phyloP scores from a whole-genome alignment of 2,113 vertebrate species.

The Sphaerodactylus townsendi region DNA sequence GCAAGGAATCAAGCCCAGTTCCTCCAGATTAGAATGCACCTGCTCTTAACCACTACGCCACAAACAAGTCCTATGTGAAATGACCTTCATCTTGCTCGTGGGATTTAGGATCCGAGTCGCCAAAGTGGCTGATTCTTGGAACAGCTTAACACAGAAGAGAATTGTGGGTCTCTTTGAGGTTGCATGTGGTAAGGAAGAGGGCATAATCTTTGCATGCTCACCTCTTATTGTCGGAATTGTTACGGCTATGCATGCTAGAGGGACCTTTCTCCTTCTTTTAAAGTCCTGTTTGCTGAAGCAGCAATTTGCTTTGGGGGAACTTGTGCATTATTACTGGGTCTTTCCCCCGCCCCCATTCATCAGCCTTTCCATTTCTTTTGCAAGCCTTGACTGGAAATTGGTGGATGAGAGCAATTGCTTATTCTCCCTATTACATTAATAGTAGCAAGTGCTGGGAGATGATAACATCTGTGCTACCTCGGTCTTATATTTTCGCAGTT shows the following conservation, averaged over 20 bases:
- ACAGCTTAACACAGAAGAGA: neutral
- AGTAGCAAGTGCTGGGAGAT: neutral
- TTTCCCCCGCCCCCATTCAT: no score
- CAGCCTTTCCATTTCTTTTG: conserved; percentile 23
- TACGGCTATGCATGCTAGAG: neutral
- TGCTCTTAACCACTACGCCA: no score
- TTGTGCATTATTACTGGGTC: neutral
- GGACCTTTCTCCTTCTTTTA: neutral
- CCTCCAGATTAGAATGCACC: no score
- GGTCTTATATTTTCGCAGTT: conserved; percentile 12
- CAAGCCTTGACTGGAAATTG: conserved; percentile 27
- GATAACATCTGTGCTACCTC: neutral
- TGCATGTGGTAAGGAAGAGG: neutral
- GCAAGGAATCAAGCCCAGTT: no score
- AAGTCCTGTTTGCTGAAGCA: neutral
- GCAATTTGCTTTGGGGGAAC: neutral
- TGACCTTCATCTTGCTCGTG: neutral
- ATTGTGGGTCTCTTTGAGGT: neutral
- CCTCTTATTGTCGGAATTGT: neutral
- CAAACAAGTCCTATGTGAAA: neutral
- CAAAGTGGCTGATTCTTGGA: no score
- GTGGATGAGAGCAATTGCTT: conserved; percentile 32
- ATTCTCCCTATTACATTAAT: neutral
- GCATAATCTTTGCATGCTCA: no score
- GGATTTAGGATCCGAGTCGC: no score